Conservation (phyloP, 2,797 vertebrate species). For the Tokudaia tokunoshimensis region DNA sequence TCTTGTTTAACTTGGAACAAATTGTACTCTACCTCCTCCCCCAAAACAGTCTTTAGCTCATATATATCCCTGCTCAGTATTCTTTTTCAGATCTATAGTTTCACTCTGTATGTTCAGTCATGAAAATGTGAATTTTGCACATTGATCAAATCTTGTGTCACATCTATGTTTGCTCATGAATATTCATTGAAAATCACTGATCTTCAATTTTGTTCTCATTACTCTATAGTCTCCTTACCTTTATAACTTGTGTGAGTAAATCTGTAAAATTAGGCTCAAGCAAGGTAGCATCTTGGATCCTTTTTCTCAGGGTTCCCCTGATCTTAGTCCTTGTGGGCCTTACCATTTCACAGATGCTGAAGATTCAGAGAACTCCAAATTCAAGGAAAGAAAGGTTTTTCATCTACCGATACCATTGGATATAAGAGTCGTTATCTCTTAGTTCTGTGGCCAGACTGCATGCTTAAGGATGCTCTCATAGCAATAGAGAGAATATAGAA, state of each 20-base stretch:
- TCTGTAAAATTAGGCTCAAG: neutral
- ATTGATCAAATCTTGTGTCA: neutral
- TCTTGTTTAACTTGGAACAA: neutral
- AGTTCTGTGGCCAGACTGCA: neutral
- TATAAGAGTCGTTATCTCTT: neutral
- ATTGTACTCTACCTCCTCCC: neutral
- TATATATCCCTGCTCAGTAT: neutral
- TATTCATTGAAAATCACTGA: neutral
- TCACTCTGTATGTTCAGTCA: neutral
- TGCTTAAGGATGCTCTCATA: neutral
- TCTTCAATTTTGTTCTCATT: neutral
- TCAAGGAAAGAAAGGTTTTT: neutral
- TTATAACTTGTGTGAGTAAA: neutral
- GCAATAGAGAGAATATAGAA: neutral
- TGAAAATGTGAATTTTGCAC: slow-evolving; percentile 11
- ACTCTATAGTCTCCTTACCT: neutral
- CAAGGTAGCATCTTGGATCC: neutral
- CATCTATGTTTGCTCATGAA: neutral
- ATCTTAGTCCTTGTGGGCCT: neutral
- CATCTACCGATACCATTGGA: neutral
- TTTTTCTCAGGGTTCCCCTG: neutral
- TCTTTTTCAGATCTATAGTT: neutral
- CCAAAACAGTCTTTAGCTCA: neutral
- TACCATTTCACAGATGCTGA: neutral
- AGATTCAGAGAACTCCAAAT: neutral